Evolutionary conservation across 2,113 vertebrate species (phyloP).

Genomic region (Macquaria ambigua): DNA sequence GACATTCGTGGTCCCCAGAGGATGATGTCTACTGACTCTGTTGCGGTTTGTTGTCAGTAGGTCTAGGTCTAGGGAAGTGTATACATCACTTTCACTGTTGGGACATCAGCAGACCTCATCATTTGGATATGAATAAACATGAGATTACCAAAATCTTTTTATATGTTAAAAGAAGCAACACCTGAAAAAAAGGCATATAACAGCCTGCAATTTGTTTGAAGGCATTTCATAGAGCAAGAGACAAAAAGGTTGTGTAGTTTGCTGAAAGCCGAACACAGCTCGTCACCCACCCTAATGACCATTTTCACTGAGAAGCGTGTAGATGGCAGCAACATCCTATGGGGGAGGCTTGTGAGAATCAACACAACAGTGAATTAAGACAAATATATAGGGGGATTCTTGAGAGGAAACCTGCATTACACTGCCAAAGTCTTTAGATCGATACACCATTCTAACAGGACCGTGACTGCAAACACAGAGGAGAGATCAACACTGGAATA

Average conservation of each 20-base stretch:
- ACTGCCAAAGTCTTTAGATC: conserved; percentile 35
- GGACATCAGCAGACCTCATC: background rate
- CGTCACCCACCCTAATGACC: no score
- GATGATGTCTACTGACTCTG: no score
- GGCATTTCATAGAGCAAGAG: background rate
- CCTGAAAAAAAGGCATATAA: background rate
- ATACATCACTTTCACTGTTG: background rate
- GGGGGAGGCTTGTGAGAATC: conserved; percentile 6
- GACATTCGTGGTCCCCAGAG: no score
- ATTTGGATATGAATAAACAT: conserved; percentile 14
- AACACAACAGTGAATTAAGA: background rate
- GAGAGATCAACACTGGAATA: conserved; percentile 29
- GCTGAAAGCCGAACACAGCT: background rate
- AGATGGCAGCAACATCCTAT: background rate
- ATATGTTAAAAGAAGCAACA: background rate
- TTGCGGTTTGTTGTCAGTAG: no score
- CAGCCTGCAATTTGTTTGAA: conserved; percentile 9
- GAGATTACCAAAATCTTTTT: conserved; percentile 7
- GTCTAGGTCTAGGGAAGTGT: no score
- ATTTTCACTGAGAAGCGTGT: background rate
- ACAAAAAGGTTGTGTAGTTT: background rate
- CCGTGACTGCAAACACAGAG: conserved; percentile 11
- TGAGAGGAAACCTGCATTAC: conserved; percentile 10
- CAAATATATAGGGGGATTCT: background rate
- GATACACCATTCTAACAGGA: background rate